phyloP scores from a whole-genome alignment of 2,888 invertebrate genomes.

The Agriopis marginaria region DNA sequence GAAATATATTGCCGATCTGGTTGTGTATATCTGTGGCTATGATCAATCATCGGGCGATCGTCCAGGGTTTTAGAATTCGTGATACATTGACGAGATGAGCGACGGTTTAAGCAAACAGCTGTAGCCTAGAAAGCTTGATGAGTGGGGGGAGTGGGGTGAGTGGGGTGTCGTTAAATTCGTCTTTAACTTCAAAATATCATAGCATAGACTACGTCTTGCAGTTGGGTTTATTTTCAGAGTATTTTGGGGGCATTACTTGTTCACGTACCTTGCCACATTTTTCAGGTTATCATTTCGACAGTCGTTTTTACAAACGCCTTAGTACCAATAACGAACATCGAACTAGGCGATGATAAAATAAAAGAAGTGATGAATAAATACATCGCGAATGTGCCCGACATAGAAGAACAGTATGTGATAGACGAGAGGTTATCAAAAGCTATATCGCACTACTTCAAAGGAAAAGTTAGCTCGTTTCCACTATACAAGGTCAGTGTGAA shows the following conservation, averaged over 20 bases:
- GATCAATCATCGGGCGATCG: too few species aligned
- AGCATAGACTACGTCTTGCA: too few species aligned
- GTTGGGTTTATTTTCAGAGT: background rate
- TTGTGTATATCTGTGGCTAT: too few species aligned
- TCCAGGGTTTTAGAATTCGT: too few species aligned
- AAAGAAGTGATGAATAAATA: slow-evolving; percentile 61
- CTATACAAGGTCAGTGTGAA: slow-evolving; percentile 71
- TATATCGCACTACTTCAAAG: slow-evolving; percentile 65
- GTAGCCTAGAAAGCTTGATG: too few species aligned
- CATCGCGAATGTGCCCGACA: slow-evolving; percentile 64
- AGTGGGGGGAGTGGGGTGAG: too few species aligned
- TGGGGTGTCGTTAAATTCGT: too few species aligned
- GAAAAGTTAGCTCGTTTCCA: slow-evolving; percentile 69
- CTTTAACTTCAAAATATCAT: too few species aligned
- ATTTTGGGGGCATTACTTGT: background rate
- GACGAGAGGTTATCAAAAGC: slow-evolving; percentile 65
- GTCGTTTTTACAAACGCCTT: slow-evolving; percentile 50
- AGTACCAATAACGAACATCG: slow-evolving; percentile 42
- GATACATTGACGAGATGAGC: too few species aligned
- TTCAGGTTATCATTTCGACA: slow-evolving; percentile 45
- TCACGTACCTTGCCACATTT: slow-evolving; percentile 27
- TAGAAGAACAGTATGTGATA: slow-evolving; percentile 66
- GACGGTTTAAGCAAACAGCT: too few species aligned
- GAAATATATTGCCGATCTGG: too few species aligned
- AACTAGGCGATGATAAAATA: slow-evolving; percentile 53